Evolutionary conservation across 2,113 vertebrate genomes (phyloP).

Genomic region (Pelmatolapia mariae): DNA sequence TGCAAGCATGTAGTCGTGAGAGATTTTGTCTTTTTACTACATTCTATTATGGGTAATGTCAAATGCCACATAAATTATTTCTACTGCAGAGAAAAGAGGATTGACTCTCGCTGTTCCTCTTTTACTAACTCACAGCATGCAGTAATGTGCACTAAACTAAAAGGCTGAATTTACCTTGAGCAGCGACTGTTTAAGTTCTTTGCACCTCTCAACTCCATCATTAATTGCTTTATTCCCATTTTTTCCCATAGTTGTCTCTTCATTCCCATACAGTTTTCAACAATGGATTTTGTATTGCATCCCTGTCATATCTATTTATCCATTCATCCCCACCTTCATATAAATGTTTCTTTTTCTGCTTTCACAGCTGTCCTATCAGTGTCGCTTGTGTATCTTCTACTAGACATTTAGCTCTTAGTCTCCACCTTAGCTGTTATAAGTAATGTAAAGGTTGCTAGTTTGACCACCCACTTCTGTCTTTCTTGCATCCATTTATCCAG

Average conservation of each 20-base stretch:
- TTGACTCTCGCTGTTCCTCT: conserved; percentile 25
- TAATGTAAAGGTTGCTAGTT: not conserved
- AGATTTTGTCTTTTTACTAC: not conserved
- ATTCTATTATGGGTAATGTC: not conserved
- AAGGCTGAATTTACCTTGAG: not conserved
- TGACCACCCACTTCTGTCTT: not conserved
- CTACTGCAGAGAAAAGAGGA: conserved; percentile 20
- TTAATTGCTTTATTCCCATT: not conserved
- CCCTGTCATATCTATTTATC: not conserved
- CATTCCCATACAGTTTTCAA: not conserved
- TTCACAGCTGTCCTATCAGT: not conserved
- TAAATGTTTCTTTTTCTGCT: not conserved
- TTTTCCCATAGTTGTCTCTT: not conserved
- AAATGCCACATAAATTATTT: conserved; percentile 47
- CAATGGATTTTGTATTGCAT: not conserved
- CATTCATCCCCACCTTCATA: not conserved
- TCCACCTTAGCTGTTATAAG: not conserved
- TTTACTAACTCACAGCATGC: conserved; percentile 14
- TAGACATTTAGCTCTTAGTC: not conserved
- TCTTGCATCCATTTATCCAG: not conserved
- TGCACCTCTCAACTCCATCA: not conserved
- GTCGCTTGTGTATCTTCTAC: not conserved
- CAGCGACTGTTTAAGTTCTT: not conserved
- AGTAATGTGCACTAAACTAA: conserved; percentile 1
- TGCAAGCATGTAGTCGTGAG: not conserved